Conservation (phyloP, 2,888 invertebrate species). For the Mactromeris polynyma region DNA sequence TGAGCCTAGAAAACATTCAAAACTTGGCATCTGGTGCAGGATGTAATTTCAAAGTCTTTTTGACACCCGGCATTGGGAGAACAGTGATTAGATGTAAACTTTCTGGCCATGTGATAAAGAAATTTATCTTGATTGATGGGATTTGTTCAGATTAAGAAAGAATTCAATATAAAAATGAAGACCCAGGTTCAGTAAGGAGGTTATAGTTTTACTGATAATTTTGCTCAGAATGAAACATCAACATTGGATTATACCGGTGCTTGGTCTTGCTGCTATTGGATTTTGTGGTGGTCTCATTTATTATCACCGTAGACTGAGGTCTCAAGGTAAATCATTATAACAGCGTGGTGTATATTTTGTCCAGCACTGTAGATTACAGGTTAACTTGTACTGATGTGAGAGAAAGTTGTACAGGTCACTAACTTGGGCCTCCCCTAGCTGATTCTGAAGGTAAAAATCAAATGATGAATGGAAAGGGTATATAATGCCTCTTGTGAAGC, state of each 20-base stretch:
- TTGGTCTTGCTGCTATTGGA: constrained; percentile 55
- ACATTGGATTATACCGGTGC: constrained; percentile 51
- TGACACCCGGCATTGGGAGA: neutral
- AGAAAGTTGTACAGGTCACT: too few species aligned
- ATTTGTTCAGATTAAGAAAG: neutral
- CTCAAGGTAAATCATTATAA: constrained; percentile 32
- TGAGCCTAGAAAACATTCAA: neutral
- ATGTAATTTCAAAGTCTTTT: neutral
- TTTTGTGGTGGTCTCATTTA: constrained; percentile 51
- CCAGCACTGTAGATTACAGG: too few species aligned
- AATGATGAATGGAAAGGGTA: too few species aligned
- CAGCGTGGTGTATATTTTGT: too few species aligned
- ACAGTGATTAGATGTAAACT: neutral
- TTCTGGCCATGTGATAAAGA: neutral
- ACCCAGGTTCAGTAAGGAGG: neutral
- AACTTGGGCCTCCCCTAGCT: too few species aligned
- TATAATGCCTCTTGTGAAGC: too few species aligned
- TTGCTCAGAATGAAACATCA: constrained; percentile 49
- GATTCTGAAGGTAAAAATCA: too few species aligned
- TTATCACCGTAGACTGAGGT: constrained; percentile 39
- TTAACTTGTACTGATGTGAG: too few species aligned
- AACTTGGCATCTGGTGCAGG: neutral
- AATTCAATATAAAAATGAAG: neutral
- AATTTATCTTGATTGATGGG: neutral
- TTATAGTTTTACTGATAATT: neutral